These are phyloP conservation scores for Sinohyriopsis cumingii DNA, from an alignment of 2,888 invertebrate species.

Conservation along the genomic window DNA sequence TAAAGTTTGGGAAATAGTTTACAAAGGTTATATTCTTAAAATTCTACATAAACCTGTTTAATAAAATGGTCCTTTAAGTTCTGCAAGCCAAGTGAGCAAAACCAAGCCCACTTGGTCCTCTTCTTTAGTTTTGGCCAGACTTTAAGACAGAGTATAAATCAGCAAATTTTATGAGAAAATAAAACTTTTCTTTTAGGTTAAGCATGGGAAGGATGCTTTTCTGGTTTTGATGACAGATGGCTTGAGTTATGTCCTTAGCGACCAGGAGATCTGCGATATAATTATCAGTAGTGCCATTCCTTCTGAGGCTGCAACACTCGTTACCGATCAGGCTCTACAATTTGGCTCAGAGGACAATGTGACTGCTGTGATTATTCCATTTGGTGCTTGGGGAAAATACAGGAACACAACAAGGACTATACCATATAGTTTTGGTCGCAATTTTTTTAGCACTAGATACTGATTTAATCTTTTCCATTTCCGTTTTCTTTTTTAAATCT, in stretches of 20 bases:
- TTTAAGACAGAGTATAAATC: not conserved
- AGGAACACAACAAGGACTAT: constrained; percentile 49
- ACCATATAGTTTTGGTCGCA: constrained; percentile 60
- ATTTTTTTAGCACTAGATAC: constrained; percentile 36
- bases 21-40: too few species aligned
- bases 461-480: not conserved
- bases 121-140: too few species aligned
- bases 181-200: constrained; percentile 62
- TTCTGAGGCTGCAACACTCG: constrained; percentile 71
- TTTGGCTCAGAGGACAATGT: constrained; percentile 75
- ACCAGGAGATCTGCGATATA: constrained; percentile 73
- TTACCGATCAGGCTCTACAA: constrained; percentile 74
- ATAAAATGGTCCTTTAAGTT: not conserved
- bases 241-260: constrained; percentile 73
- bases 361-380: constrained; percentile 73
- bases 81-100: not conserved
- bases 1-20: too few species aligned
- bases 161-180: not conserved
- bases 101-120: not conserved
- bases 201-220: constrained; percentile 74
- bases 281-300: constrained; percentile 71
- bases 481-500: too few species aligned
- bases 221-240: constrained; percentile 74
- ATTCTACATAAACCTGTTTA: not conserved
- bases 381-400: constrained; percentile 75